Evolutionary conservation across 2,113 vertebrate genomes (phyloP), one percentile per base, ranked within the genome.

Genomic region (Hydrochoerus hydrochaeris): DNA sequence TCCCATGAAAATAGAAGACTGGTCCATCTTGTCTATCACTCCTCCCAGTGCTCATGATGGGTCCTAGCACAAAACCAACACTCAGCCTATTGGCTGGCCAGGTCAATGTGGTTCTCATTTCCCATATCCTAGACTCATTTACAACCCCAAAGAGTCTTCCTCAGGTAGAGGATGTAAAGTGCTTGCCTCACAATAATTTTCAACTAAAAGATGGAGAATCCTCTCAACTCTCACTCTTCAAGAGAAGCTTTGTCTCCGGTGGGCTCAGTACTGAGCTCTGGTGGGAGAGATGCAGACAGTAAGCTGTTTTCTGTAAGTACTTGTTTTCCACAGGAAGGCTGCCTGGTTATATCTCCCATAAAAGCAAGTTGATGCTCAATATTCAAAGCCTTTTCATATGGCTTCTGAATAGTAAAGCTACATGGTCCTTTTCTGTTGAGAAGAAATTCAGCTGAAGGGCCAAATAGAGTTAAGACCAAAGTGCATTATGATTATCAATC

Each of bases 51-150:
- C 30, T 49, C 63, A n/a, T 32, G 49, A 44, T 8, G 52, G 7
- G 46, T 65, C 49, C 73, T 17, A 62, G 13, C 65, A 52, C 16
- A 3, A 11, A 52, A 81, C 22, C 91, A 80, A 52, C 35, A 57
- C 26, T n/a, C 54, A 38, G 8, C 16, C 8, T 28, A 14, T 17
- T 71, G 46, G 7, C 32, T 81, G 5, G 60, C 46, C 4, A 41
- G 92, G 62, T 62, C 78, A 60, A 16, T 57, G 13, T 80, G 38
- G 84, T 84, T 83, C 69, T 57, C 67, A 78, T 73, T 92, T 92
- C 67, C 67, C 49, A 32, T 20, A 78, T 71, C 67, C 80, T 86
- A 65, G 17, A 77, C 44, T 85, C 85, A 35, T 73, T 83, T 60
- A 28, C 28, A 35, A 6, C 30, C 38, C 16, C 77, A 67, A 84